Conservation (phyloP, 2,113 vertebrate genomes). For the Elaphurus davidianus region DNA sequence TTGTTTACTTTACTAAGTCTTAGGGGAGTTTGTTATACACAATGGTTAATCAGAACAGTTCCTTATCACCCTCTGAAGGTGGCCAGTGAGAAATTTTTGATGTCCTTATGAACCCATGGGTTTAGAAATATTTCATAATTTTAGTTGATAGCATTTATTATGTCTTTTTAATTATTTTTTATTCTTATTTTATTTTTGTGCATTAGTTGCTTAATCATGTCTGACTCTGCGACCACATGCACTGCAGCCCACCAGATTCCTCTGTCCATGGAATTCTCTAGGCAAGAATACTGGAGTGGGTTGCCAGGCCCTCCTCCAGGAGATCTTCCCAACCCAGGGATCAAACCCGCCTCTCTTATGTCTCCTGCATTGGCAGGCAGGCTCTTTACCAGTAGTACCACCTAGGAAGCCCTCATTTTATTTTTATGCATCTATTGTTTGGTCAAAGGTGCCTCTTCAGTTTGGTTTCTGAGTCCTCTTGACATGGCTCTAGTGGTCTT, state of each 20-base stretch:
- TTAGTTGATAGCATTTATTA: not conserved
- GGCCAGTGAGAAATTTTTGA: not conserved
- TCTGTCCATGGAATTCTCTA: not conserved
- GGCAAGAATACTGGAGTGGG: not conserved
- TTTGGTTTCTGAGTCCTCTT: not conserved
- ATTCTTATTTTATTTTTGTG: not conserved
- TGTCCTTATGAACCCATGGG: too few species aligned
- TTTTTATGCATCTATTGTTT: not conserved
- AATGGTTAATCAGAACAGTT: not conserved
- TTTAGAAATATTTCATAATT: too few species aligned
- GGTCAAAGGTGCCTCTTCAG: not conserved
- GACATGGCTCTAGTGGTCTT: not conserved
- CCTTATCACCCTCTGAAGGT: not conserved
- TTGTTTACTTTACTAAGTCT: not conserved
- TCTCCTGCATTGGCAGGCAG: not conserved
- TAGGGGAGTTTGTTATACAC: not conserved
- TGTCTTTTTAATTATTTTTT: not conserved
- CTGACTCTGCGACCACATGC: not conserved
- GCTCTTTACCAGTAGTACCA: not conserved
- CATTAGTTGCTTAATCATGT: not conserved
- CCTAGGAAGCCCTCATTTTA: not conserved
- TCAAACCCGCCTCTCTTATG: not conserved
- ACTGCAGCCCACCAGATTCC: not conserved
- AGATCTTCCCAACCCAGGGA: not conserved
- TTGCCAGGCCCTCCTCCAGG: not conserved